Evolutionary conservation across 2,888 invertebrate genomes (phyloP), one percentile per base, ranked within the genome.

Genomic region (Synergus gifuensis): DNA sequence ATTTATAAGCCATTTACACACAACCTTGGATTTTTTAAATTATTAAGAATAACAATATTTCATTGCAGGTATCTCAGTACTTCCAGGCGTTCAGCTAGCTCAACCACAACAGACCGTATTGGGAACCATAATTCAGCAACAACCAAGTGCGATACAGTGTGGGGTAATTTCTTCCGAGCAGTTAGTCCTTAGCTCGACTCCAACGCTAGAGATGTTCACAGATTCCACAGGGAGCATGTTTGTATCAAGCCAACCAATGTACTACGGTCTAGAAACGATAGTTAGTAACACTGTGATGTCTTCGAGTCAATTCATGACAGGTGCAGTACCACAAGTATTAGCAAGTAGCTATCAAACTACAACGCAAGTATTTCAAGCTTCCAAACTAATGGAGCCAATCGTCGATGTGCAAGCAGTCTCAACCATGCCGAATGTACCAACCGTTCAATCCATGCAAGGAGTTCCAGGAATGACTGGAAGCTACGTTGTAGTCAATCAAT

Each of bases 231-330:
- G 91, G n/a, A 92, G 92, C 76, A 91, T 92, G 89, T 92, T 92
- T 76, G 90, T 93, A 44, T 90, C 95, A 2, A 95, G 95, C 18
- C 96, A 96, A 86, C 96, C 96, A 5, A 95, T 97, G 87, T 96
- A 96, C 88, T 97, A 97, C 87, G 97, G 97, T 0, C 93, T 97
- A 83, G 97, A 97, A 92, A 97, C 97, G 0, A 97, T 97, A 78
- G 97, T 97, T 3, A 97, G 97, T 91, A 97, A 97, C 88, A 97
- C 97, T 5, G 96, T 97, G 0, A 97, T 97, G 97, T 96, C 96
- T n/a, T 97, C 97, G 36, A 96, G 96, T 89, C 97, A 97, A 89
- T 96, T 97, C 89, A 95, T 97, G 18, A 96, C 97, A 4, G 96
- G 96, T 1, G 95, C 96, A 7, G 95, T 97, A 93, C 96, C 96